Conservation (phyloP, 2,113 vertebrate species). For the Syrmaticus mikado region DNA sequence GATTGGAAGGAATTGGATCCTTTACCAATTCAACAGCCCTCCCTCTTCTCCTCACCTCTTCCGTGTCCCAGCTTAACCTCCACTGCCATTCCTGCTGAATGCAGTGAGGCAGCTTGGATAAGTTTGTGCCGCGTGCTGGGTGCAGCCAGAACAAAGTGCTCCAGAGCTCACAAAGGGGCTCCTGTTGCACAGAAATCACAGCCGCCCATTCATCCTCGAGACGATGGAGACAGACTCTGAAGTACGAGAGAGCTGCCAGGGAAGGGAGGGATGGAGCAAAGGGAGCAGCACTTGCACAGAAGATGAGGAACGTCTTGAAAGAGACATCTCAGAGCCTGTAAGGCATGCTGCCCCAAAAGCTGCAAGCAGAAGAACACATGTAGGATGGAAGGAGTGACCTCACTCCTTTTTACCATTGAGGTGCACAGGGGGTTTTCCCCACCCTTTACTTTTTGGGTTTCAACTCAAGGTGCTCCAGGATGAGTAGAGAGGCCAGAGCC, state of each 20-base stretch:
- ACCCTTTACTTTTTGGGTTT: not conserved
- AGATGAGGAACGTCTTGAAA: not conserved
- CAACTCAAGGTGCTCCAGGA: not conserved
- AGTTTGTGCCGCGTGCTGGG: constrained; percentile 13
- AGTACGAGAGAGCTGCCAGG: constrained; percentile 35
- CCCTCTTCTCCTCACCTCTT: not conserved
- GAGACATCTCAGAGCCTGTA: not conserved
- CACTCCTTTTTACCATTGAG: not conserved
- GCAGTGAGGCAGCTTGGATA: not conserved
- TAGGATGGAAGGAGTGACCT: not conserved
- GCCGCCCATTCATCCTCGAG: constrained; percentile 25
- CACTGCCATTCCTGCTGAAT: constrained; percentile 42
- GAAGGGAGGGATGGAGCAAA: not conserved
- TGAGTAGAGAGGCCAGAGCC: not conserved
- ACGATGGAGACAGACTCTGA: constrained; percentile 17
- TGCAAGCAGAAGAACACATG: not conserved
- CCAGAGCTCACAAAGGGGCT: constrained; percentile 66
- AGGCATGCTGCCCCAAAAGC: not conserved
- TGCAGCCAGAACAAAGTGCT: constrained; percentile 50
- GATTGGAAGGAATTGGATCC: not conserved
- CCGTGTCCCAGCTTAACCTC: not conserved
- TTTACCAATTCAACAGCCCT: not conserved
- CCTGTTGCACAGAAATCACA: constrained; percentile 66
- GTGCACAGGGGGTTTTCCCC: not conserved
- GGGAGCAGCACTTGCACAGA: not conserved